These are phyloP conservation scores for Papilio gigon DNA, from an alignment of 2,888 invertebrate genomes.

Conservation along the genomic window DNA sequence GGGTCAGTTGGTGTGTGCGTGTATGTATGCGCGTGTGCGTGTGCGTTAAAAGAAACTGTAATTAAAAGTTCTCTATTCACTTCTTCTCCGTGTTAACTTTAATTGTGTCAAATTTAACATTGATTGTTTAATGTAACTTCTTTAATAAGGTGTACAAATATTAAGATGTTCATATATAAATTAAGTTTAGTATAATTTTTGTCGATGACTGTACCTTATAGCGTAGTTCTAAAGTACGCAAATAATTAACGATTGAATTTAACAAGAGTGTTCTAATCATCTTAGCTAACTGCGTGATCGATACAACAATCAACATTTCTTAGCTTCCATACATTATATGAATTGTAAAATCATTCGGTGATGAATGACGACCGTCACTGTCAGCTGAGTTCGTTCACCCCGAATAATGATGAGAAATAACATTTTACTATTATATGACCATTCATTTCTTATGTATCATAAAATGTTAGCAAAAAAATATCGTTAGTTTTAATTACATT, in stretches of 20 bases:
- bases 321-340: neutral
- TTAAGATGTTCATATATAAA: too few species aligned
- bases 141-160: too few species aligned
- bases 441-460: neutral
- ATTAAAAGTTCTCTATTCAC: too few species aligned
- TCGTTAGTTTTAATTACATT: neutral
- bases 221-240: slow-evolving; percentile 7
- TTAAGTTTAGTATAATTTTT: neutral
- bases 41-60: too few species aligned
- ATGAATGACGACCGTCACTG: slow-evolving; percentile 4
- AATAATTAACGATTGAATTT: slow-evolving; percentile 24
- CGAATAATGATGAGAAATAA: neutral
- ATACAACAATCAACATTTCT: slow-evolving; percentile 15
- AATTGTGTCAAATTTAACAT: too few species aligned
- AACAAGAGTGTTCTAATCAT: slow-evolving; percentile 14
- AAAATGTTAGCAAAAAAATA: neutral
- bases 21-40: too few species aligned
- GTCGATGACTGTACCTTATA: neutral
- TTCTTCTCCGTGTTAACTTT: too few species aligned
- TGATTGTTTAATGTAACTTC: too few species aligned
- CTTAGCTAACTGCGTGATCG: slow-evolving; percentile 6
- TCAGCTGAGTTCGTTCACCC: slow-evolving; percentile 24
- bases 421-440: neutral
- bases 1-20: too few species aligned
- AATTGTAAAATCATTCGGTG: slow-evolving; percentile 7